Conservation (phyloP, 2,888 invertebrate genomes). For the Meloe dianella region DNA sequence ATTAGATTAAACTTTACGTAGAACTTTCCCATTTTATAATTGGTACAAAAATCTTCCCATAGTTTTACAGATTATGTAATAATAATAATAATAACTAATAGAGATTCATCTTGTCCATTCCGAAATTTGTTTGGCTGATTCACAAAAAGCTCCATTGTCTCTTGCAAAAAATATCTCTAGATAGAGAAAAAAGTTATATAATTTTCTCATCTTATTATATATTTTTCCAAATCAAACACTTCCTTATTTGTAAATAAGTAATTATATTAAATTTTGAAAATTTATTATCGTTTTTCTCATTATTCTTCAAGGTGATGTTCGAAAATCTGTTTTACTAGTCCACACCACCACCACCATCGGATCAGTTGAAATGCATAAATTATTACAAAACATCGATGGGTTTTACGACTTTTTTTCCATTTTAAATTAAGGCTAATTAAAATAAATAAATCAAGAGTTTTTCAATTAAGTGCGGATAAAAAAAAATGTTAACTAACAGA, state of each 20-base stretch:
- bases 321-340: background rate
- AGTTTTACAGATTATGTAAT: slow-evolving; percentile 3
- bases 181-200: background rate
- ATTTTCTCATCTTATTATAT: background rate
- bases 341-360: background rate
- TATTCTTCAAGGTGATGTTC: slow-evolving; percentile 8
- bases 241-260: slow-evolving; percentile 7
- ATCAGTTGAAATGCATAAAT: background rate
- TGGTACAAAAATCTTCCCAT: background rate
- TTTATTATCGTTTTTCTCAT: background rate
- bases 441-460: background rate
- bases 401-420: background rate
- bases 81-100: background rate
- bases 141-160: background rate
- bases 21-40: slow-evolving; percentile 5
- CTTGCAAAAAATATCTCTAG: background rate
- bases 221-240: background rate
- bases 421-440: background rate
- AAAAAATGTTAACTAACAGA: background rate
- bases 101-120: slow-evolving; percentile 1
- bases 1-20: background rate
- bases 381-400: background rate
- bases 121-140: background rate
- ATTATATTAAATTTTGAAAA: background rate
- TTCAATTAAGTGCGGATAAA: background rate